These are phyloP conservation scores for Calameuta filiformis DNA, from an alignment of 2,888 invertebrate species.

Conservation along the genomic window DNA sequence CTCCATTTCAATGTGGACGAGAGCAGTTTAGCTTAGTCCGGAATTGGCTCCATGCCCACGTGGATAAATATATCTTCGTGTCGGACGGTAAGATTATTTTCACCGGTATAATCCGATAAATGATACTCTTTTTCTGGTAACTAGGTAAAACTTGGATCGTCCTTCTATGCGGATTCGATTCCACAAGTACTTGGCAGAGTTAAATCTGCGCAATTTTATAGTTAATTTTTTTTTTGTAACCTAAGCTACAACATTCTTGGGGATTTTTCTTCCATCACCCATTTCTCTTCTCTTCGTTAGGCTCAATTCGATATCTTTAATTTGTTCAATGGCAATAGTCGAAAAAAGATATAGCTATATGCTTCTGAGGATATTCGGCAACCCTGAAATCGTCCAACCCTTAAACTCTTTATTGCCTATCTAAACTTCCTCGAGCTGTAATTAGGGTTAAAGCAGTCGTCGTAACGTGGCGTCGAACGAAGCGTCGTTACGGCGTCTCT, in stretches of 20 bases:
- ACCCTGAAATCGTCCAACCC: too few relatives aligned
- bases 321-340: background rate
- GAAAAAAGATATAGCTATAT: too few relatives aligned
- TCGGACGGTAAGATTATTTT: slow-evolving; percentile 21
- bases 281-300: background rate
- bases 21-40: slow-evolving; percentile 25
- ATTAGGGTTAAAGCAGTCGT: background rate
- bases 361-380: too few relatives aligned
- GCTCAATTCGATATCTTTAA: background rate
- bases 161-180: background rate
- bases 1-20: slow-evolving; percentile 21
- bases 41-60: slow-evolving; percentile 28
- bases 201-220: background rate
- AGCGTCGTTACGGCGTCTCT: background rate
- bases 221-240: background rate
- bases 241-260: background rate
- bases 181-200: background rate
- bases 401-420: background rate
- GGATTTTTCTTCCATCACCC: background rate
- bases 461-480: background rate
- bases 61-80: slow-evolving; percentile 5
- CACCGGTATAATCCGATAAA: slow-evolving; percentile 24
- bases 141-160: slow-evolving; percentile 10
- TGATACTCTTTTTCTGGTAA: slow-evolving; percentile 21
- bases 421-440: background rate